phyloP scores from a whole-genome alignment of 2,113 vertebrate genomes.

The Pseudorectes ferrugineus region DNA sequence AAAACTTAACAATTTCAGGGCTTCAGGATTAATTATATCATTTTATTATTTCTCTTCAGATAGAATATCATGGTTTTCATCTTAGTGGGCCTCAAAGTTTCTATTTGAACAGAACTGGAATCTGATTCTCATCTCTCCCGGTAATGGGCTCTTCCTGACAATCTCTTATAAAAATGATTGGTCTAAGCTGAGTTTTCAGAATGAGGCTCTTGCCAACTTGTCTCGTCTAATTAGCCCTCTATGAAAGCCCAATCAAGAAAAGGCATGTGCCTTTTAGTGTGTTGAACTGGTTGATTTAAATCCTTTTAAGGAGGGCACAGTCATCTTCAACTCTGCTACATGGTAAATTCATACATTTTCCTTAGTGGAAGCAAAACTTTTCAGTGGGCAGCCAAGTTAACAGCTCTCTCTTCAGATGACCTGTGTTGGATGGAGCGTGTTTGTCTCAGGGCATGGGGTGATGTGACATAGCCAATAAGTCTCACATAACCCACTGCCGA shows the following conservation, averaged over 20 bases:
- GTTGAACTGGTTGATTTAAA: neutral
- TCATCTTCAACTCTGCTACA: neutral
- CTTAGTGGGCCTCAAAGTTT: neutral
- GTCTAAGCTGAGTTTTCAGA: neutral
- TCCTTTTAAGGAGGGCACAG: neutral
- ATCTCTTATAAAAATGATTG: neutral
- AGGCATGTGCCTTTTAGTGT: neutral
- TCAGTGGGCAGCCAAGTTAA: neutral
- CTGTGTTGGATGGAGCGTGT: neutral
- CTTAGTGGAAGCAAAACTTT: neutral
- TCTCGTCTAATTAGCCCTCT: neutral
- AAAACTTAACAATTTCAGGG: neutral
- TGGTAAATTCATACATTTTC: neutral
- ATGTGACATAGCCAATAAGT: fast-evolving
- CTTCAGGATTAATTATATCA: neutral
- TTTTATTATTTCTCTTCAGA: neutral
- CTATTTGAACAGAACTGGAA: neutral
- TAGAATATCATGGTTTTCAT: neutral
- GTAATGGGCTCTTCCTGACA: neutral
- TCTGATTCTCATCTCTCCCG: neutral
- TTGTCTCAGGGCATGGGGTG: neutral
- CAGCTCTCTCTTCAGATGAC: neutral
- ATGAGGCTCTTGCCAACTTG: neutral
- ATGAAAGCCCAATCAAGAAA: neutral
- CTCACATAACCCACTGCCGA: neutral